These are phyloP conservation scores for Rhyzopertha dominica DNA, from an alignment of 1,140 invertebrate genomes.

Conservation along the genomic window DNA sequence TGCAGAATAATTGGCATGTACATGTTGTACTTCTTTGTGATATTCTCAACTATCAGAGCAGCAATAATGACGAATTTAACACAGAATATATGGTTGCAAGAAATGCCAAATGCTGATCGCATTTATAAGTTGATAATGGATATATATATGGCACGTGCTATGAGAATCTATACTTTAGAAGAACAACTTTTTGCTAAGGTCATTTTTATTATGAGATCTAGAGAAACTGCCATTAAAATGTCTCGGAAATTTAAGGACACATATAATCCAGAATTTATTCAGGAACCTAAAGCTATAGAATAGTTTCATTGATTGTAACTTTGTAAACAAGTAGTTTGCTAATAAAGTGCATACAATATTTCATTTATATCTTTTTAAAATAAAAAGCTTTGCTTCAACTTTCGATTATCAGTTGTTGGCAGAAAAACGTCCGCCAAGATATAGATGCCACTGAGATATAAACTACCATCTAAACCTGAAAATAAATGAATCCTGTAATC, in stretches of 20 bases:
- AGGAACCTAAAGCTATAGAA: too few relatives aligned
- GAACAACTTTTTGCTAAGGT: conserved; percentile 97
- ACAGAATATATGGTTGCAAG: conserved; percentile 16
- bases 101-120: conserved; percentile 71
- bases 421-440: too few relatives aligned
- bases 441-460: too few relatives aligned
- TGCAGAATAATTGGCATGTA: conserved; percentile 22
- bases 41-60: conserved; percentile 11
- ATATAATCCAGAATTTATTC: conserved; percentile 11
- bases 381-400: too few relatives aligned
- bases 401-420: too few relatives aligned
- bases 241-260: not conserved
- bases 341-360: too few relatives aligned
- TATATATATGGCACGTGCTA: conserved; percentile 93
- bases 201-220: conserved; percentile 94
- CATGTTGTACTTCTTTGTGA: conserved; percentile 20
- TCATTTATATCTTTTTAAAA: too few relatives aligned
- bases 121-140: conserved; percentile 87
- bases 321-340: too few relatives aligned
- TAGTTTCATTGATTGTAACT: too few relatives aligned
- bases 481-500: too few relatives aligned
- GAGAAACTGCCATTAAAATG: conserved; percentile 54
- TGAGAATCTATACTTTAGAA: conserved; percentile 85
- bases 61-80: conserved; percentile 6
- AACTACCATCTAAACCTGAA: too few relatives aligned